Percentiles rank a stretch among this genome's conserved stretches.
phyloP scores from a whole-genome alignment of 2,797 vertebrate species.

The Varecia variegata region DNA sequence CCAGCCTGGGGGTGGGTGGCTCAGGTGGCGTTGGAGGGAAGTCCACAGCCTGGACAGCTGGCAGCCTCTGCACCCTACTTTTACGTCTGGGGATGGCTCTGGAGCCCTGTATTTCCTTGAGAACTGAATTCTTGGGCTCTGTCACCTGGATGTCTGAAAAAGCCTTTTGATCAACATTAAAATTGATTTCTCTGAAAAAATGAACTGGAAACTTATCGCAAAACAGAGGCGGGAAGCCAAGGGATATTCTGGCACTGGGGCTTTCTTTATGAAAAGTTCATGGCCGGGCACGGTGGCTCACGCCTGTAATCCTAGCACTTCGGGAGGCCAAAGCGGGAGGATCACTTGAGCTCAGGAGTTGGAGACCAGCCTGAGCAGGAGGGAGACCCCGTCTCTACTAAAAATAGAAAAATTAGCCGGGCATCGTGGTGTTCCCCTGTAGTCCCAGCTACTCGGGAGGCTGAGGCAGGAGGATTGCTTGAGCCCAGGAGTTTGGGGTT shows the following conservation, averaged over 20 bases:
- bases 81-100: neutral
- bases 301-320: too few relatives aligned
- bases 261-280: slow-evolving; percentile 57
- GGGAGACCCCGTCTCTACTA: too few relatives aligned
- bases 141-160: neutral
- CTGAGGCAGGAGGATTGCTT: too few relatives aligned
- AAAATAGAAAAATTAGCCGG: too few relatives aligned
- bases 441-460: too few relatives aligned
- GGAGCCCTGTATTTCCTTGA: neutral
- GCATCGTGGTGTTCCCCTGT: too few relatives aligned
- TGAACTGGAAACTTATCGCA: neutral
- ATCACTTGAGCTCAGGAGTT: too few relatives aligned
- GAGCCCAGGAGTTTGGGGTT: neutral
- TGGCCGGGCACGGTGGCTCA: too few relatives aligned
- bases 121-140: neutral
- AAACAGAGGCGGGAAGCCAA: neutral
- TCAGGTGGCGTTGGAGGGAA: neutral
- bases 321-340: too few relatives aligned
- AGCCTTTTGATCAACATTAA: slow-evolving; percentile 37
- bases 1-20: neutral
- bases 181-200: neutral
- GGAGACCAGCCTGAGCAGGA: too few relatives aligned
- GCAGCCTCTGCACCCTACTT: neutral
- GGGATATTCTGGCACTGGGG: neutral
- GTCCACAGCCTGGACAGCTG: neutral